Percentiles rank a stretch among this genome's conserved stretches.
These are phyloP conservation scores for Tinea pellionella DNA, from an alignment of 2,888 invertebrate species.

Conservation along the genomic window DNA sequence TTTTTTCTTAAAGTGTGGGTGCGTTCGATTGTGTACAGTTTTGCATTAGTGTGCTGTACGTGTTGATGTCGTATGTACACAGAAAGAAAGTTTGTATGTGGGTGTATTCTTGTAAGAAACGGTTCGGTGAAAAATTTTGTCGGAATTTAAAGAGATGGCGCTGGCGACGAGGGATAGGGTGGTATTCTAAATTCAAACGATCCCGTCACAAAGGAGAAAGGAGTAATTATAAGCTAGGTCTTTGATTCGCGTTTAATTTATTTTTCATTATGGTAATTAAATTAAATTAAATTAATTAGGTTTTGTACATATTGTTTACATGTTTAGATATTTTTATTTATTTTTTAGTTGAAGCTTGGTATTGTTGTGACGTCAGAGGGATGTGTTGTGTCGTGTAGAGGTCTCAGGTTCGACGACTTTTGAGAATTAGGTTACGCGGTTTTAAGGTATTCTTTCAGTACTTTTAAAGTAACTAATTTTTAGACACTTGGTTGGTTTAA, in stretches of 20 bases:
- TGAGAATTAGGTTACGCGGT: too few species aligned
- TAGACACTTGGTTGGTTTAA: too few species aligned
- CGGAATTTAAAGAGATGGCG: constrained; percentile 63
- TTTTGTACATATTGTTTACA: too few species aligned
- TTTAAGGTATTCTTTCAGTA: too few species aligned
- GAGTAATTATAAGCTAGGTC: background rate
- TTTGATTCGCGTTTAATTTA: background rate
- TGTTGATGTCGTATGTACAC: constrained; percentile 29
- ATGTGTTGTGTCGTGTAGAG: too few species aligned
- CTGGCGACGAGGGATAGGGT: constrained; percentile 25
- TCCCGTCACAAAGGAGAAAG: background rate
- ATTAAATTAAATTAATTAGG: background rate
- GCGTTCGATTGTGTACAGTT: constrained; percentile 56
- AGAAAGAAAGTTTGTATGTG: constrained; percentile 12
- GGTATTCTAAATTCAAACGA: constrained; percentile 8
- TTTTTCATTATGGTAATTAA: background rate
- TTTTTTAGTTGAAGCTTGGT: too few species aligned
- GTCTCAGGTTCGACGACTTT: too few species aligned
- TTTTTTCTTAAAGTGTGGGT: constrained; percentile 65
- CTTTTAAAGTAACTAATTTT: too few species aligned
- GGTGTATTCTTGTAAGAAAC: constrained; percentile 61
- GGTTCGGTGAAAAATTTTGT: constrained; percentile 64
- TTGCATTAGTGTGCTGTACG: constrained; percentile 25
- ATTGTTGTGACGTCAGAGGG: too few species aligned
- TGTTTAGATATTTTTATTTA: too few species aligned